phyloP scores from a whole-genome alignment of 2,888 invertebrate genomes.

The Cacoxenus indagator region DNA sequence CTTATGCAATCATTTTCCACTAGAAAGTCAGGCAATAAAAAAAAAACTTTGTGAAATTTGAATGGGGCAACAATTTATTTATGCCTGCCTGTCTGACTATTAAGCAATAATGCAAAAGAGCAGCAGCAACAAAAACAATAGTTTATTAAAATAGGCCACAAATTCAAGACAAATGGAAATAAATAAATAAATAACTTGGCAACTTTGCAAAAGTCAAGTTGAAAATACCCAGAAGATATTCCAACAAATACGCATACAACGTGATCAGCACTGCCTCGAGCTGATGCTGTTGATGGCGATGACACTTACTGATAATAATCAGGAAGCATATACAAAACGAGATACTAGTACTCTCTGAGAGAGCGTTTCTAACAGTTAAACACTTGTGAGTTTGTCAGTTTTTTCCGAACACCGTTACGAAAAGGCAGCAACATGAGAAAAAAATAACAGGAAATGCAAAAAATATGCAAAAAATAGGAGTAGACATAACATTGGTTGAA shows the following conservation, averaged over 20 bases:
- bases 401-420: background rate
- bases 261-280: background rate
- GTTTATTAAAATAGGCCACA: background rate
- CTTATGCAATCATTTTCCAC: background rate
- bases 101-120: background rate
- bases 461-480: background rate
- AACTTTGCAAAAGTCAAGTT: constrained; percentile 1
- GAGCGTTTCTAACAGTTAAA: background rate
- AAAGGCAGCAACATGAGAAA: background rate
- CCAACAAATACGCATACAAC: background rate
- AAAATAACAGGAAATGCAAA: background rate
- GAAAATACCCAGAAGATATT: background rate
- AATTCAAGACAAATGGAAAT: constrained; percentile 13
- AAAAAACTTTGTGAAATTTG: background rate
- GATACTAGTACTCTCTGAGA: constrained; percentile 28
- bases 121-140: background rate
- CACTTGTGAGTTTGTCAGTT: background rate
- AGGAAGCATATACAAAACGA: constrained; percentile 57
- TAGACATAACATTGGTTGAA: background rate
- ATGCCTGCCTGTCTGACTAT: background rate
- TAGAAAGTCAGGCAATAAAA: background rate
- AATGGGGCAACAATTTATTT: background rate
- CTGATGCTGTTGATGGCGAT: background rate
- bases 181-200: background rate
- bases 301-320: constrained; percentile 34